Base-by-base conservation (phyloP, 1,140 invertebrate genomes). In the Himalopsyche phryganea region DNA sequence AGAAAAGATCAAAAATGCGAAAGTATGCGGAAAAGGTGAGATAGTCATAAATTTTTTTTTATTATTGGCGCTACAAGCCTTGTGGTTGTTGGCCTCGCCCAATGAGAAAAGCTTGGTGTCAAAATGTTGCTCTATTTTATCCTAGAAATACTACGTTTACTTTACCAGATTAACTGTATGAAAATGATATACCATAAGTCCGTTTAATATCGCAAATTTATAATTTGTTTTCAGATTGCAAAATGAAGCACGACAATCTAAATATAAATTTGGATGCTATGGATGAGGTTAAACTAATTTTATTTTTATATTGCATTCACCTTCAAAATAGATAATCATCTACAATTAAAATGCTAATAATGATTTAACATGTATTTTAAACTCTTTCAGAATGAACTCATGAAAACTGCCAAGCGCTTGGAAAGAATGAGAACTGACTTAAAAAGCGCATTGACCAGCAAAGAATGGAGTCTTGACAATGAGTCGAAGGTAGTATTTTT, bases 201-300 rank as follows among this genome's bases (percentile, higher is more conserved):
- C n/a, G n/a, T n/a, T n/a, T n/a, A n/a, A n/a, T n/a, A n/a, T n/a
- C n/a, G n/a, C n/a, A n/a, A n/a, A n/a, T n/a, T n/a, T n/a, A n/a
- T n/a, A n/a, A n/a, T n/a, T n/a, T n/a, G n/a, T n/a, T 67, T 60
- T 18, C 54, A 65, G 61, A 65, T 59, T 79, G 73, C 57, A 78
- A 75, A 65, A 65, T 78, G 60, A 75, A 78, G 63, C 73, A 79
- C 36, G 73, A 79, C 58, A 74, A 78, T 66, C 66, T 79, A 1
- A 77, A 80, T 51, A 77, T 80, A 38, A 78, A 80, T 57, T 68
- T 80, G 58, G 77, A 80, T 61, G 68, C 75, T 18, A 65, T 80
- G 33, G 77, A 72, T 58, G 75, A 77, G 47, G 78, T 78, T 70
- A 74, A 4, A 4, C 18, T 14, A 14, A 15, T 9, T 3, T 28